Base-by-base conservation (phyloP, 2,888 invertebrate species). In the Agrochola litura region DNA sequence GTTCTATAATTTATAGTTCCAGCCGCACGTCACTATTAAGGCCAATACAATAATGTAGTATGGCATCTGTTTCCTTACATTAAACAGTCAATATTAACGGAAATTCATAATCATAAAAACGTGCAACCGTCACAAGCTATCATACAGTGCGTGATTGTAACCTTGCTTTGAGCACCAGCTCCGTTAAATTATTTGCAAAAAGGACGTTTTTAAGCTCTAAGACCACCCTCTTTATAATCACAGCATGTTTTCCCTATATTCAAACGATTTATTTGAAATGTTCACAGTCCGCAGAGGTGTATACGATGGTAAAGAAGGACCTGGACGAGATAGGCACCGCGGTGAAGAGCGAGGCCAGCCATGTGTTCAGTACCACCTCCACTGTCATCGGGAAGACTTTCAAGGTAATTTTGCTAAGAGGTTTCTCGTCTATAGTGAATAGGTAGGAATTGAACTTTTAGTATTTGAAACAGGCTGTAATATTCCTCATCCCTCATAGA, bases 301-400 rank as follows among this genome's bases (percentile, higher is more conserved):
- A 98, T 88, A 98, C 98, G 79, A 98, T 98, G 96, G 98, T 98
- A 84, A 98, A 98, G 92, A 98, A 98, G 89, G 98, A 98, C 92
- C 94, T 98, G 86, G 98, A 97, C 90, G 98, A 98, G 93, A 97
- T 98, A 87, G 97, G 98, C 22, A 97, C 97, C 72, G 98, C 97
- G 14, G 98, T 98, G 6, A 97, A 97, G 92, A 97, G 97, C 85
- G 98, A 98, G 93, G 98, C 98, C 12, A 97, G 97, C 82, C 97
- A 97, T 89, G 97, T 98, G 30, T 97, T 98, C 86, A 97, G 96
- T 81, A 97, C 97, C 56, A 98, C 98, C 1, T 97, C 98, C 54
- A 97, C 97, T 80, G 98, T 97, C 63, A 96, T 98, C 73, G 98
- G 98, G 86, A 98, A 98, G 92, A 98, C 98, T 25, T 95, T 98